These are phyloP conservation scores for Uropetala carovei DNA, from an alignment of 2,888 invertebrate species.

Conservation along the genomic window DNA sequence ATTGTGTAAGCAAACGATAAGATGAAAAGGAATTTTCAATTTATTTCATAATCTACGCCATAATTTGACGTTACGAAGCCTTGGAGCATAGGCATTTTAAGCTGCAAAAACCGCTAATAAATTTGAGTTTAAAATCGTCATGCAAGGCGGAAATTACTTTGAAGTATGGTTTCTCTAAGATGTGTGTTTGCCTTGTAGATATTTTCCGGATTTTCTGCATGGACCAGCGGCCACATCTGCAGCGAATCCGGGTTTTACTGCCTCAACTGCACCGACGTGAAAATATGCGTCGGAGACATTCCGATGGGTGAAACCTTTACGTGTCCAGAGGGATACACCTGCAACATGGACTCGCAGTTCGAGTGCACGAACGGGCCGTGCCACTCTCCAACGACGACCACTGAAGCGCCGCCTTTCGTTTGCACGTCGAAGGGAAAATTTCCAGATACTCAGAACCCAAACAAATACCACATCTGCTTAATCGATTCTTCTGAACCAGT, in stretches of 20 bases:
- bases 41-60: no score
- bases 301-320: neutral
- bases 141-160: no score
- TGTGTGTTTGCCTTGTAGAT: no score
- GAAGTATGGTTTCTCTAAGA: no score
- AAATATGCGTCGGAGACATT: neutral
- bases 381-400: neutral
- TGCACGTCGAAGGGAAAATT: neutral
- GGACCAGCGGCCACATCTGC: neutral
- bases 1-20: no score
- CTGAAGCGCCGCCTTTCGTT: neutral
- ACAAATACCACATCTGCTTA: neutral
- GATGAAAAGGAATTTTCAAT: no score
- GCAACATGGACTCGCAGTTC: neutral
- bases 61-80: no score
- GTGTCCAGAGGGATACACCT: neutral
- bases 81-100: no score
- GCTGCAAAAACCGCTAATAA: no score
- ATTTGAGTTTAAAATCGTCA: no score
- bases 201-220: no score
- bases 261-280: neutral
- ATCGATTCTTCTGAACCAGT: neutral
- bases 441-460: neutral
- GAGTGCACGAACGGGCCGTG: neutral
- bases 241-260: slow-evolving; percentile 12